Percentiles rank a stretch among this genome's conserved stretches.
Evolutionary conservation across 1,140 invertebrate species (phyloP).

Genomic region (Tetranychus cinnabarinus): DNA sequence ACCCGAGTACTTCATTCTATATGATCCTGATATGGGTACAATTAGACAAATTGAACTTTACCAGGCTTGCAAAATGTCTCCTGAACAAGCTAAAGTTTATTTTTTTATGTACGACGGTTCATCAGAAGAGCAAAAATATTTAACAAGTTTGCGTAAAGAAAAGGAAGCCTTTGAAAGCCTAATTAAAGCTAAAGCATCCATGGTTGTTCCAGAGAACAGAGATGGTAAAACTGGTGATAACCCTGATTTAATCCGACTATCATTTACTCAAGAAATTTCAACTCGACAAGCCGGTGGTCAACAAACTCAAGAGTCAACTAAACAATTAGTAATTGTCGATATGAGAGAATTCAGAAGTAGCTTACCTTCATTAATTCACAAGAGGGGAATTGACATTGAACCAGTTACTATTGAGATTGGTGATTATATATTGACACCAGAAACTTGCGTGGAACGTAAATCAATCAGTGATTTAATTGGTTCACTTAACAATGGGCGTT

Average conservation of each 20-base stretch:
- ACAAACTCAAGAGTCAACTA: neutral
- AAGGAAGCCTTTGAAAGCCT: constrained; percentile 81
- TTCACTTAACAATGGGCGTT: constrained; percentile 72
- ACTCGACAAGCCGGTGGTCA: constrained; percentile 13
- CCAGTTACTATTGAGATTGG: constrained; percentile 75
- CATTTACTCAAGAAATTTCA: neutral
- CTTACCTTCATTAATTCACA: constrained; percentile 75
- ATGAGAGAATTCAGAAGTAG: constrained; percentile 95
- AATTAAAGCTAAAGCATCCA: constrained; percentile 49
- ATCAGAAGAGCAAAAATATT: constrained; percentile 81
- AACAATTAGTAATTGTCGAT: constrained; percentile 54
- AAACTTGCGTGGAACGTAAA: constrained; percentile 89
- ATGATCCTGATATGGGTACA: constrained; percentile 62
- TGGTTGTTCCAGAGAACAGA: constrained; percentile 10
- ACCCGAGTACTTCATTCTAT: constrained; percentile 66
- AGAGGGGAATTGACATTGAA: constrained; percentile 72
- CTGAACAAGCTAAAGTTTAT: constrained; percentile 11
- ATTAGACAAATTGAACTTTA: constrained; percentile 62
- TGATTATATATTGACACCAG: constrained; percentile 89
- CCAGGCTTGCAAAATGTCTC: constrained; percentile 18
- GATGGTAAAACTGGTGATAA: constrained; percentile 51
- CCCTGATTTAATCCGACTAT: constrained; percentile 28
- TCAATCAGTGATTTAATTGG: constrained; percentile 91
- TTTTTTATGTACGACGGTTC: constrained; percentile 30
- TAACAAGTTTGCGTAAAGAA: constrained; percentile 64